Evolutionary conservation across 2,113 vertebrate genomes (phyloP).

Genomic region (Tragelaphus imberbis): DNA sequence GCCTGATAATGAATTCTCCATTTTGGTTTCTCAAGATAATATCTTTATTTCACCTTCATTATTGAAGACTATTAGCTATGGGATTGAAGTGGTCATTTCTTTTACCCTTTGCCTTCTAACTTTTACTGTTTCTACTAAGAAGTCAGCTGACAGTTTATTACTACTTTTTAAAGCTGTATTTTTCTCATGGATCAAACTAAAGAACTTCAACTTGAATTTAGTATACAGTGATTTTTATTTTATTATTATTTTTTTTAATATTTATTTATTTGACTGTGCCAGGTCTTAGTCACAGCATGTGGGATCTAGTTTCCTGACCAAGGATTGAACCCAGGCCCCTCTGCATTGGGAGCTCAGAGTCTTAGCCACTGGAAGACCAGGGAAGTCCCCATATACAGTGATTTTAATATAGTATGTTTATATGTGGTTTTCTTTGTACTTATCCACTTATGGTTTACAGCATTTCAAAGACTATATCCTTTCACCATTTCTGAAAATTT

Average conservation of each 20-base stretch:
- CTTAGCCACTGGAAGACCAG: too few relatives aligned
- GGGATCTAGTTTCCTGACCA: too few relatives aligned
- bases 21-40: not conserved
- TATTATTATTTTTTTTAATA: too few relatives aligned
- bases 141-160: not conserved
- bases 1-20: not conserved
- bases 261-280: too few relatives aligned
- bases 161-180: not conserved
- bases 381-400: too few relatives aligned
- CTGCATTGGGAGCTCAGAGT: too few relatives aligned
- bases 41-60: not conserved
- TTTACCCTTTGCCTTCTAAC: not conserved
- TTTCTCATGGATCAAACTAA: not conserved
- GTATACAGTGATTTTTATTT: too few relatives aligned
- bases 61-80: not conserved
- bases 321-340: too few relatives aligned
- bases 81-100: not conserved
- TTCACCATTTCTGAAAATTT: not conserved
- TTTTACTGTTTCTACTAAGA: not conserved
- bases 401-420: not conserved
- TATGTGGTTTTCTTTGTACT: not conserved
- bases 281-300: too few relatives aligned
- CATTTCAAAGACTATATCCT: not conserved
- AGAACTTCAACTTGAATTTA: not conserved
- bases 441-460: not conserved